Percentiles rank a stretch among this genome's conserved stretches.
Conservation (phyloP, 2,113 vertebrate species). For the Crypturellus undulatus region DNA sequence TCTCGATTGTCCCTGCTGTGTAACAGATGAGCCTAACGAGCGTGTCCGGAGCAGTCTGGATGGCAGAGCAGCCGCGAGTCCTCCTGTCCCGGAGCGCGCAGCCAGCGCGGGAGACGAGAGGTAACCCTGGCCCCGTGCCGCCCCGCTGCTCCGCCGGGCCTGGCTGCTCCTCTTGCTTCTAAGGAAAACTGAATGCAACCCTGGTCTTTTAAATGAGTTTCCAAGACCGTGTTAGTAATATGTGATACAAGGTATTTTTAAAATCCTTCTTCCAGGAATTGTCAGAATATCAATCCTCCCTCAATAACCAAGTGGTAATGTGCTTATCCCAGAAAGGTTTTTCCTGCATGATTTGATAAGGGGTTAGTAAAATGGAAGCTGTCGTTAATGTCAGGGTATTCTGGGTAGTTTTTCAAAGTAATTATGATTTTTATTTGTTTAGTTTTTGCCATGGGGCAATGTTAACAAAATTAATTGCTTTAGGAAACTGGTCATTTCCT, state of each 20-base stretch:
- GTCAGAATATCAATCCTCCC: constrained; percentile 28
- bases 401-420: constrained; percentile 49
- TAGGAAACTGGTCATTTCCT: constrained; percentile 65
- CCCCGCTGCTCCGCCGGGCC: background rate
- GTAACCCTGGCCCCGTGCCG: background rate
- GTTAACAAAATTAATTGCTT: constrained; percentile 34
- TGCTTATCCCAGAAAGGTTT: constrained; percentile 33
- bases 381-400: constrained; percentile 45
- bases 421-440: constrained; percentile 56
- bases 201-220: constrained; percentile 8
- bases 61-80: background rate
- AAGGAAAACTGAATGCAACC: background rate
- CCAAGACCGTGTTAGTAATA: background rate
- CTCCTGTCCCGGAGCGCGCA: background rate
- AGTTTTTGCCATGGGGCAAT: constrained; percentile 45
- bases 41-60: background rate
- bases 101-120: constrained; percentile 18
- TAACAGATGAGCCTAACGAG: constrained; percentile 28
- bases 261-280: constrained; percentile 50
- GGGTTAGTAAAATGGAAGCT: constrained; percentile 12
- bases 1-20: background rate
- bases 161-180: background rate
- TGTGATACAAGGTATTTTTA: background rate
- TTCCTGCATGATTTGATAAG: constrained; percentile 57
- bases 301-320: constrained; percentile 17